Percentiles rank a stretch among this genome's conserved stretches.
Evolutionary conservation across 2,113 vertebrate genomes (phyloP).

Genomic region (Esox niger): DNA sequence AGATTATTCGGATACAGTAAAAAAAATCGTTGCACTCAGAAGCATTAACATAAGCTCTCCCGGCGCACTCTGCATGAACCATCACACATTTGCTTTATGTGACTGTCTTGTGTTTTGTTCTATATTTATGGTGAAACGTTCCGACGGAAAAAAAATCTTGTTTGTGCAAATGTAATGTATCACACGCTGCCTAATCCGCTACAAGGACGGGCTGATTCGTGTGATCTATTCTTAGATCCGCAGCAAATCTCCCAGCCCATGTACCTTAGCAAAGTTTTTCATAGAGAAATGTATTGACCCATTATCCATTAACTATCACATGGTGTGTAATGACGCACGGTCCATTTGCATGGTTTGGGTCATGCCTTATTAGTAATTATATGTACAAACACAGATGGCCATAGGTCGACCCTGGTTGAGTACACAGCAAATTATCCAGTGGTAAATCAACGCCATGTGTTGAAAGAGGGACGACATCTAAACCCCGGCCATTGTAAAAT

Average conservation of each 20-base stretch:
- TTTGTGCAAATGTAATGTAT: not conserved
- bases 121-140: not conserved
- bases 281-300: not conserved
- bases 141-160: not conserved
- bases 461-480: no score
- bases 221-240: not conserved
- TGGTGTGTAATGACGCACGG: conserved; percentile 2
- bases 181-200: not conserved
- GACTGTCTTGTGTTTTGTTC: no score
- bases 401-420: not conserved
- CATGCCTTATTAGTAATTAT: conserved; percentile 12
- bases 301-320: not conserved
- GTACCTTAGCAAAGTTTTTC: conserved; percentile 5
- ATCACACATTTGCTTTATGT: no score
- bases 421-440: no score
- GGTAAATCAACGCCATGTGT: no score
- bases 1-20: conserved; percentile 1
- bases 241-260: conserved; percentile 5
- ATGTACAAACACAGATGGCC: not conserved
- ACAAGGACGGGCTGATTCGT: not conserved
- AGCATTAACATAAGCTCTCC: not conserved
- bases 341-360: not conserved
- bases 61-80: no score
- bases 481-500: no score
- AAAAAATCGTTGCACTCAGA: conserved; percentile 1